Percentiles rank a stretch among this genome's conserved stretches.
Evolutionary conservation across 2,113 vertebrate species (phyloP).

Genomic region (Galeopterus variegatus): DNA sequence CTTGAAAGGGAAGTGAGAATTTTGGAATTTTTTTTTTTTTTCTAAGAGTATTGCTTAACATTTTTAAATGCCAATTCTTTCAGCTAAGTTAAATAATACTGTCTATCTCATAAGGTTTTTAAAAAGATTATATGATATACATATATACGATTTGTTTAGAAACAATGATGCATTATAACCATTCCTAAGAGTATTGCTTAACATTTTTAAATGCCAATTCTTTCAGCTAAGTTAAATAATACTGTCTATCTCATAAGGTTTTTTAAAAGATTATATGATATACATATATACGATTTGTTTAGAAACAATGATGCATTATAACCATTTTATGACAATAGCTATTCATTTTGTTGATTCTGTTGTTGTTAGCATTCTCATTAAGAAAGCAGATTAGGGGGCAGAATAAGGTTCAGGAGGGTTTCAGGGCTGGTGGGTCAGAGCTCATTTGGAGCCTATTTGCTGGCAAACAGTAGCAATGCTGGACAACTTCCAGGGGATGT

Average conservation of each 20-base stretch:
- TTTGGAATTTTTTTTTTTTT: background rate
- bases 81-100: constrained; percentile 3
- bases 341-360: background rate
- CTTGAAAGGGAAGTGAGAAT: background rate
- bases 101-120: background rate
- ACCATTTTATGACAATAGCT: background rate
- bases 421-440: background rate
- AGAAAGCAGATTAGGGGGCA: background rate
- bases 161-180: too few relatives aligned
- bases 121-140: background rate
- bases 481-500: background rate
- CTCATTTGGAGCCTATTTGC: background rate
- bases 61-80: constrained; percentile 6
- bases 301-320: background rate
- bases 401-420: background rate
- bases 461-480: background rate
- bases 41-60: background rate
- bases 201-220: background rate
- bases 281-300: background rate
- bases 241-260: background rate
- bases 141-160: too few relatives aligned
- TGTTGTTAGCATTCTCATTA: background rate
- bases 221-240: constrained; percentile 2
- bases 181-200: background rate
- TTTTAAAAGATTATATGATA: background rate